phyloP scores from a whole-genome alignment of 1,140 invertebrate species.

The Heterodera schachtii region DNA sequence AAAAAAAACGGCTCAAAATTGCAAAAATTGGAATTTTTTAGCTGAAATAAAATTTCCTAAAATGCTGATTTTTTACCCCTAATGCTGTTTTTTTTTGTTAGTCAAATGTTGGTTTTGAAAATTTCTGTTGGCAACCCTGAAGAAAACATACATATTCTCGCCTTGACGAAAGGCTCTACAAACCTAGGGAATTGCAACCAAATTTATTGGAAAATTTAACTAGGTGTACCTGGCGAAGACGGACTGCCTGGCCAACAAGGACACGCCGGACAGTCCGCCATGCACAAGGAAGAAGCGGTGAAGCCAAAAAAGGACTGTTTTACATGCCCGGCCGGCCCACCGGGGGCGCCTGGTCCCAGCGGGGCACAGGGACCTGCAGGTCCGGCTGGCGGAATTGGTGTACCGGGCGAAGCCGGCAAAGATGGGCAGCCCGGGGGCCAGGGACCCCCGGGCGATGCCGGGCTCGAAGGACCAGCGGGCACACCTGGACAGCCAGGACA shows the following conservation, averaged over 20 bases:
- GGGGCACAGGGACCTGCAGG: constrained; percentile 22
- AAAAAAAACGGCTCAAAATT: background rate
- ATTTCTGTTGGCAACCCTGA: no score
- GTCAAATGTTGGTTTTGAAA: no score
- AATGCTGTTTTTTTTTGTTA: no score
- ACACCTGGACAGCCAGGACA: constrained; percentile 21
- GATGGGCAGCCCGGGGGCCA: constrained; percentile 30
- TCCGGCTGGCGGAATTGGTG: constrained; percentile 12
- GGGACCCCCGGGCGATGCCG: constrained; percentile 41
- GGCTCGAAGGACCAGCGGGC: constrained; percentile 29
- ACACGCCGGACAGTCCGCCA: constrained; percentile 4
- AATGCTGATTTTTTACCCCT: no score
- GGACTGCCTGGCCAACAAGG: constrained; percentile 38
- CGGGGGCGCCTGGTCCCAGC: constrained; percentile 35
- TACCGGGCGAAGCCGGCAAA: constrained; percentile 30
- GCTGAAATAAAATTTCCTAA: no score
- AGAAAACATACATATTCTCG: no score
- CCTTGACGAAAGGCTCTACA: no score
- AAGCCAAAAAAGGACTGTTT: constrained; percentile 12
- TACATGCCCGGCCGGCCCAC: constrained; percentile 38
- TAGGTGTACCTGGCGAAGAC: constrained; percentile 12
- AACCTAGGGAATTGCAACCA: no score
- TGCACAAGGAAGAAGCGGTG: background rate
- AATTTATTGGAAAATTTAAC: background rate
- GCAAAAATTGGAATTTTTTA: background rate